Evolutionary conservation across 2,888 invertebrate genomes (phyloP), one percentile per base, ranked within the genome.

Genomic region (Mythimna vitellina): DNA sequence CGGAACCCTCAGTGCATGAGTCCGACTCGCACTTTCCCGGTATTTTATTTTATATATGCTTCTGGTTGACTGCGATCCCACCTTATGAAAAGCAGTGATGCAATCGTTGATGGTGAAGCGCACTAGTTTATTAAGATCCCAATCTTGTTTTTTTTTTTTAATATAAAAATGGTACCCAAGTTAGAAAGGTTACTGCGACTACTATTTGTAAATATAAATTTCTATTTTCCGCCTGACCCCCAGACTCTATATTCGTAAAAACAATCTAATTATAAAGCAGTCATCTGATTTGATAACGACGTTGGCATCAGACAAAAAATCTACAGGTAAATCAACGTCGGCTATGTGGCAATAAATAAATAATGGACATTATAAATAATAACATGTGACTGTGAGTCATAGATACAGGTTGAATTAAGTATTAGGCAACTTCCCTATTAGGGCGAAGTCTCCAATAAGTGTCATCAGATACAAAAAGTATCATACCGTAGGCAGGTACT

Each of bases 311-410:
- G 3, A 57, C 1, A 14, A 51, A 70, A 76, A 54, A 58, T 80
- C 65, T 67, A 22, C 84, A 88, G 86, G 87, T 87, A 81, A 87
- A 81, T 72, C 73, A 58, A 70, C 62, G 57, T 67, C 62, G 53
- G 64, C 54, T 51, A 65, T 71, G 68, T 81, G 74, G 17, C 75
- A 70, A 64, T 49, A 35, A 35, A 80, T 80, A 69, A 81, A 81
- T 78, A 75, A 76, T 62, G 22, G 9, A 38, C 35, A 32, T 62
- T 60, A 64, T 73, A 67, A 65, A 81, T 64, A 65, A 81, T 64
- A 78, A 66, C 65, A 77, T 71, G 57, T 60, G 60, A 58, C 29
- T 54, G 9, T 63, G 66, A 63, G 29, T 78, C 72, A 76, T 32
- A 42, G 3, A 46, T 46, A 22, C 25, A 29, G 22, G 4, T 32